A percentile compares a stretch with the other conserved stretches of the same genome.
Evolutionary conservation across 2,113 vertebrate genomes (phyloP).

Genomic region (Actenoides hombroni): DNA sequence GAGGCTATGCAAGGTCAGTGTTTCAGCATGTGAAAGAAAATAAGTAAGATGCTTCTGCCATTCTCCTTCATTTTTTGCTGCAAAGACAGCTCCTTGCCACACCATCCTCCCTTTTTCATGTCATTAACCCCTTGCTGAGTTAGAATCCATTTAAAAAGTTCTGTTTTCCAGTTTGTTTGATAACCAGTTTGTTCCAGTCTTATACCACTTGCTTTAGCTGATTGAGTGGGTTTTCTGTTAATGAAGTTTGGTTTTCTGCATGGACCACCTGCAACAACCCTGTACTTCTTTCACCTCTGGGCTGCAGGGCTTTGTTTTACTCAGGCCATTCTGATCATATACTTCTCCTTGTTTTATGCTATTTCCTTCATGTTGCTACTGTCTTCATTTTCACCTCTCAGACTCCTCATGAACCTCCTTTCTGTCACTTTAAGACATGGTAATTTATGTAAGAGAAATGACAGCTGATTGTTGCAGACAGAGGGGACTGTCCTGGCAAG

Average conservation of each 20-base stretch:
- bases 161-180: not conserved
- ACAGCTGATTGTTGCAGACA: not conserved
- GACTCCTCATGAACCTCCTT: not conserved
- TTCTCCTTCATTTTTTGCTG: not conserved
- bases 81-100: not conserved
- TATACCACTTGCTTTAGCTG: not conserved
- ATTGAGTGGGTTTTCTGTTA: not conserved
- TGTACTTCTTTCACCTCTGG: not conserved
- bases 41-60: not conserved
- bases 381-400: not conserved
- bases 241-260: not conserved
- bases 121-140: not conserved
- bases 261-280: accelerated
- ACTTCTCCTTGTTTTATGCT: accelerated
- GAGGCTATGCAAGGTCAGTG: not conserved
- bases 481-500: not conserved
- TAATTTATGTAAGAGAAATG: not conserved
- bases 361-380: not conserved
- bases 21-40: not conserved
- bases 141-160: not conserved
- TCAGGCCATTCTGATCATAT: accelerated
- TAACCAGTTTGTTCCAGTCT: accelerated
- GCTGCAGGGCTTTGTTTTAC: not conserved
- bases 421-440: not conserved
- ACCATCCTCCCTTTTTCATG: not conserved